Percentiles rank a stretch among this genome's conserved stretches.
Conservation (phyloP, 2,888 invertebrate species). For the Macaria notata region DNA sequence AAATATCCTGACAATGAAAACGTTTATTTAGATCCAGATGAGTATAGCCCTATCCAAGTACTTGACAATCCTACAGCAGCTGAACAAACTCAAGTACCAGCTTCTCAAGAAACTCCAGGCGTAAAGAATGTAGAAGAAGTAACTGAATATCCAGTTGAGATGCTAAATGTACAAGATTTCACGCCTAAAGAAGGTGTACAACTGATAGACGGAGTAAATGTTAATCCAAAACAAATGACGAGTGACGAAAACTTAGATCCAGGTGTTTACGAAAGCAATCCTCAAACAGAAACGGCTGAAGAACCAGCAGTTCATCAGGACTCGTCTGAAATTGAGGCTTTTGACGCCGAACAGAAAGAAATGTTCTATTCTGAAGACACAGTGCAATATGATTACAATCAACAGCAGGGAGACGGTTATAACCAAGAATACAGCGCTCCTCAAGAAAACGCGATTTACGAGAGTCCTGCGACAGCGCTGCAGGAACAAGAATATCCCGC, state of each 20-base stretch:
- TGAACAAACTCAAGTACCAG: conserved; percentile 30
- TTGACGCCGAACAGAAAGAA: conserved; percentile 56
- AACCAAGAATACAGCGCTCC: conserved; percentile 38
- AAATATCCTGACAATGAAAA: conserved; percentile 27
- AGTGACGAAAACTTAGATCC: conserved; percentile 25
- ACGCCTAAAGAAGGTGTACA: conserved; percentile 33
- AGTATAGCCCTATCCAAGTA: conserved; percentile 30
- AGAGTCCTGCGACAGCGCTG: conserved; percentile 38
- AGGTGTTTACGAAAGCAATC: conserved; percentile 11
- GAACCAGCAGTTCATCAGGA: conserved; percentile 19
- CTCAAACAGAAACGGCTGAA: conserved; percentile 7
- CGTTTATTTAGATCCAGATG: conserved; percentile 30
- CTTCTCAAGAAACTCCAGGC: conserved; percentile 2
- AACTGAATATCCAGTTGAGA: conserved; percentile 37
- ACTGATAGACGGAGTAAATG: conserved; percentile 36
- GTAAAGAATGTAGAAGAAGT: conserved; percentile 22
- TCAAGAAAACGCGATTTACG: conserved; percentile 51
- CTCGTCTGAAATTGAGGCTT: conserved; percentile 48
- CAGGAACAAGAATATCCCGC: conserved; percentile 42
- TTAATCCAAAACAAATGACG: conserved; percentile 33
- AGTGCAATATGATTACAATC: conserved; percentile 41
- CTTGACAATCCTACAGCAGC: conserved; percentile 29
- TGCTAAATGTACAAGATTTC: conserved; percentile 38
- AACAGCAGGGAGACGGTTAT: conserved; percentile 39
- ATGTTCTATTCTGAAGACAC: conserved; percentile 59